Evolutionary conservation across 2,888 invertebrate genomes (phyloP), one percentile per base, ranked within the genome.

Genomic region (Cataglyphis livida): DNA sequence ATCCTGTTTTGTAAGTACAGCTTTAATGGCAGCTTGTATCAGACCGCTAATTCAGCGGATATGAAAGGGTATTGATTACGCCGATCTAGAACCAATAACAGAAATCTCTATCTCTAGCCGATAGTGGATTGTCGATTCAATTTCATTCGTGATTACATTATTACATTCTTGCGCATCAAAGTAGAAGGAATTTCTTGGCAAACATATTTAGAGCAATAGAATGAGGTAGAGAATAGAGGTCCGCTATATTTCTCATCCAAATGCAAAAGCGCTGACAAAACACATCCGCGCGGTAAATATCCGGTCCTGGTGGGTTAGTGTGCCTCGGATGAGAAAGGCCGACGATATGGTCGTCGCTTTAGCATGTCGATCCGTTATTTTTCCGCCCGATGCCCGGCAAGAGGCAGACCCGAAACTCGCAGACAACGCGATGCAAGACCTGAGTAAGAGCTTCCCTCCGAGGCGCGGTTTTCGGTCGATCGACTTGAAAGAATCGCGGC

Each of bases 381-480:
- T 84, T 82, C 54, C 41, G 51, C 35, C 57, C 75, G 75, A 66
- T 75, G 70, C 28, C 57, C 35, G 48, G 18, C n/a, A 3, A 21
- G 21, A 44, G 25, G 25, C 35, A 44, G 25, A n/a, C 35, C 51
- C 81, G 57, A 32, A 68, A 59, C 7, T 4, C 21, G 44, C 32
- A 57, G 57, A 41, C 28, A 18, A 64, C 62, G 65, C n/a, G 66
- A 32, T 38, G 51, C 48, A 44, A 54, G 51, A 41, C 1, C 28
- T 28, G 66, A 66, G 66, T 57, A 85, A 86, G 76, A 38, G 62
- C 78, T 76, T 74, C 32, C 38, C 68, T 41, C 65, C 73, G 57
- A 5, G 35, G 6, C 41, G 7, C 61, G 70, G 44, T 65, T 65
- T 74, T 70, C 81, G 86, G 81, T 89, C 88, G 85, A 88, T 84